Evolutionary conservation across 2,888 invertebrate genomes (phyloP).

Genomic region (Lacanobia oleracea): DNA sequence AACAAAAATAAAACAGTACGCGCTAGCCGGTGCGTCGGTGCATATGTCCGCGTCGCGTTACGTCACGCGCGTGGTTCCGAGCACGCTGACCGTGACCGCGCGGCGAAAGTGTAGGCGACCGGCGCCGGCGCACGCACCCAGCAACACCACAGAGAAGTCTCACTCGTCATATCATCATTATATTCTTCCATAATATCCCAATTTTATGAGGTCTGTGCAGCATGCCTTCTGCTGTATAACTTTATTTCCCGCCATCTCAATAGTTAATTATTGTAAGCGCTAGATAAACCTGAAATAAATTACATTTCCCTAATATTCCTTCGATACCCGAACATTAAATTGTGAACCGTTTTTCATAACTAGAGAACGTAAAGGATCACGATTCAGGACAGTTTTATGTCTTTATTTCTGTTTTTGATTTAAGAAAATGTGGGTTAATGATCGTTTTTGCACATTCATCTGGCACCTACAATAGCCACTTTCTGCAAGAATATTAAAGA

Average conservation of each 20-base stretch:
- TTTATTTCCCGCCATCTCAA: neutral
- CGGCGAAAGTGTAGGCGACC: slow-evolving; percentile 67
- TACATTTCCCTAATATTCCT: too few species aligned
- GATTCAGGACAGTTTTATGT: too few species aligned
- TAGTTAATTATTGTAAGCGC: neutral
- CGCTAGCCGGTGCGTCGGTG: neutral
- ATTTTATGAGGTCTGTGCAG: neutral
- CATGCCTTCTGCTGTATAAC: neutral
- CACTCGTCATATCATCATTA: neutral
- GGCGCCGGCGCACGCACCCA: slow-evolving; percentile 23
- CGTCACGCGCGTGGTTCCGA: slow-evolving; percentile 41
- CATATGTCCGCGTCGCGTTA: slow-evolving; percentile 42
- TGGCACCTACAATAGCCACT: too few species aligned
- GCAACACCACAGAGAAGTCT: slow-evolving; percentile 25
- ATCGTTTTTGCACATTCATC: too few species aligned
- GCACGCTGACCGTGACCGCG: slow-evolving; percentile 69
- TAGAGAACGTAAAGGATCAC: too few species aligned
- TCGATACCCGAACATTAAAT: too few species aligned
- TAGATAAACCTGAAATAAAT: too few species aligned
- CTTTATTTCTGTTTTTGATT: too few species aligned
- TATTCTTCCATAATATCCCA: neutral
- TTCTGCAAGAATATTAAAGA: neutral
- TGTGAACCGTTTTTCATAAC: too few species aligned
- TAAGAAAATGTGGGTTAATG: too few species aligned
- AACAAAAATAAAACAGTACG: slow-evolving; percentile 30